Evolutionary conservation across 64 coral and sea anemone species (phyloP).

Genomic region (Montipora sp.): DNA sequence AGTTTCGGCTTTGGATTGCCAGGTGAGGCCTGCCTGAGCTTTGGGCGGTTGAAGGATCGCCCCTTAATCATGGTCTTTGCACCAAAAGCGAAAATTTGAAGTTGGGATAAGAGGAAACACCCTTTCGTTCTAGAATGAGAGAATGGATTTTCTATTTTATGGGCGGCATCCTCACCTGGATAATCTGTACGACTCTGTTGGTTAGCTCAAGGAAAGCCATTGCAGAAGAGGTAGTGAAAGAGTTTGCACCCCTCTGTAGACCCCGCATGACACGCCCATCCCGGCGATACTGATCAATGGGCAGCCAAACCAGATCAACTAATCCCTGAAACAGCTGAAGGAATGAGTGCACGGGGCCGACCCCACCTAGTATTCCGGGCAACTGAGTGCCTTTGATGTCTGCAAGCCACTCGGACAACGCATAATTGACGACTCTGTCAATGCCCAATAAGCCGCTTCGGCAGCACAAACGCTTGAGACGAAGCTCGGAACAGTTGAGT

Average conservation of each 20-base stretch:
- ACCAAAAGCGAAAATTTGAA: too few species aligned
- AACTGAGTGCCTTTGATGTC: slow-evolving; percentile 92
- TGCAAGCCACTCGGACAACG: slow-evolving; percentile 88
- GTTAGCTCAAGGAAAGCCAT: slow-evolving; percentile 98
- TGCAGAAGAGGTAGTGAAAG: slow-evolving; percentile 95
- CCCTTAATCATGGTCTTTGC: too few species aligned
- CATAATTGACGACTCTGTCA: slow-evolving; percentile 89
- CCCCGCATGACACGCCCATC: slow-evolving; percentile 98
- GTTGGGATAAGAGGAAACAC: too few species aligned
- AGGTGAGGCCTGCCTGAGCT: too few species aligned
- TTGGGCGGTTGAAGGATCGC: too few species aligned
- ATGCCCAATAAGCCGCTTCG: slow-evolving; percentile 93
- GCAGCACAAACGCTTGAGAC: slow-evolving; percentile 84
- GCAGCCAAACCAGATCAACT: slow-evolving; percentile 95
- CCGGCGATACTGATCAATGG: slow-evolving; percentile 94
- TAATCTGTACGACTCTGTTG: slow-evolving; percentile 88
- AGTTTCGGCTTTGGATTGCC: too few species aligned
- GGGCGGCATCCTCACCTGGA: slow-evolving; percentile 65
- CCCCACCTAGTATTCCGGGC: slow-evolving; percentile 89
- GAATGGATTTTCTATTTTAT: neutral
- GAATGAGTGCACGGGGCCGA: slow-evolving; percentile 95
- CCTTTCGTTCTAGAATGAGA: too few species aligned
- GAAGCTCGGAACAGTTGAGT: slow-evolving; percentile 96
- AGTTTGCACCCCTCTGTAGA: slow-evolving; percentile 90
- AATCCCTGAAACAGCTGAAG: slow-evolving; percentile 95